Percentiles rank a stretch among this genome's conserved stretches.
Conservation (phyloP, 2,113 vertebrate genomes). For the Myotis davidii region DNA sequence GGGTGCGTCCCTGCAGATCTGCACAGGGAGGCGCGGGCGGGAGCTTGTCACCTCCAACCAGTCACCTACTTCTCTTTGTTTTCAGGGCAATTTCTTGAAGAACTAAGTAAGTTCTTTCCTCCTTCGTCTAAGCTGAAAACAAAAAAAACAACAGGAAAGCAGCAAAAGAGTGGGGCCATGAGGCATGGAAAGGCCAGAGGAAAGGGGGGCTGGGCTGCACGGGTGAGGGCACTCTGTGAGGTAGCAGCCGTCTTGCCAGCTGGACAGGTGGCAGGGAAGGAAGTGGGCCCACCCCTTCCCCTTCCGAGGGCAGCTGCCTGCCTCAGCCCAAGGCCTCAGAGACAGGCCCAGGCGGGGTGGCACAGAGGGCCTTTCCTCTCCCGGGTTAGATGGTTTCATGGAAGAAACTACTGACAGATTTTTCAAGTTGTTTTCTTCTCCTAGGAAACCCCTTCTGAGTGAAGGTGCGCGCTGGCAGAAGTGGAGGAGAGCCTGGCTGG, state of each 20-base stretch:
- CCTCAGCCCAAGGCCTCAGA: background rate
- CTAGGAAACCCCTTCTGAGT: constrained; percentile 80
- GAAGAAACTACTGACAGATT: background rate
- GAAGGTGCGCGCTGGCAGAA: background rate
- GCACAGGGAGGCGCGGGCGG: background rate
- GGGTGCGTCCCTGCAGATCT: too few species aligned
- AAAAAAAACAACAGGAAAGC: background rate
- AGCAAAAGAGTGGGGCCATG: background rate
- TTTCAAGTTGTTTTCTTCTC: constrained; percentile 29
- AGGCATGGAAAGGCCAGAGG: background rate
- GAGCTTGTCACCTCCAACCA: background rate
- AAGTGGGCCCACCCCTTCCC: background rate
- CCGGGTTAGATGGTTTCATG: background rate
- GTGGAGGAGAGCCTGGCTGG: background rate
- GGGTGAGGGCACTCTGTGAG: background rate
- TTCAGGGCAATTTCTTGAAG: constrained; percentile 80
- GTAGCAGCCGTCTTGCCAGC: background rate
- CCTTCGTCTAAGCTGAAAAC: background rate
- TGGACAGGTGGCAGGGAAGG: background rate
- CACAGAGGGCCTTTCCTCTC: background rate
- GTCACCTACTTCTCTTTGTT: constrained; percentile 44
- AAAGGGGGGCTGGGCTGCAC: too few species aligned
- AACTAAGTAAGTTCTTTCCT: constrained; percentile 78
- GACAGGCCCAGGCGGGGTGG: background rate
- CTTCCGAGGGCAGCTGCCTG: background rate